Percentiles rank a stretch among this genome's conserved stretches.
These are phyloP conservation scores for Drosophila mojavensis DNA, from an alignment of 1,140 invertebrate species.

Conservation along the genomic window DNA sequence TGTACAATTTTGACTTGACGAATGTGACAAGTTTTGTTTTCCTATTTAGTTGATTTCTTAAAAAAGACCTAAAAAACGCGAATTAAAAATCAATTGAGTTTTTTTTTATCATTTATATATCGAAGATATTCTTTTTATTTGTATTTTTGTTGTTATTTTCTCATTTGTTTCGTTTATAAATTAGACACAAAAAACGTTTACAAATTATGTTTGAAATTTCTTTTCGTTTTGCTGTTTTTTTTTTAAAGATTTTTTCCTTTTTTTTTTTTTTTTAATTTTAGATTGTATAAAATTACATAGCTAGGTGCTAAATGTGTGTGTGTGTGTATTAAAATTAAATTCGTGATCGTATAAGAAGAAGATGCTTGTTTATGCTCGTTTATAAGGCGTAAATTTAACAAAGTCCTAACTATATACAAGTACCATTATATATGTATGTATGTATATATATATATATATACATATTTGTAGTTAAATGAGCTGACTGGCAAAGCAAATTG, in stretches of 20 bases:
- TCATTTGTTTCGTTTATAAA: slow-evolving; percentile 53
- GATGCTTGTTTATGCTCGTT: slow-evolving; percentile 27
- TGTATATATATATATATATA: slow-evolving; percentile 39
- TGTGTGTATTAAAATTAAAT: slow-evolving; percentile 55
- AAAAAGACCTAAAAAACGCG: not conserved
- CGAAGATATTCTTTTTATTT: slow-evolving; percentile 39
- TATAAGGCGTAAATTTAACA: slow-evolving; percentile 36
- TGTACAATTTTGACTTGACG: slow-evolving; percentile 1
- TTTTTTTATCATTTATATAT: slow-evolving; percentile 25
- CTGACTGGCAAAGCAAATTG: slow-evolving; percentile 71
- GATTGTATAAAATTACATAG: slow-evolving; percentile 51
- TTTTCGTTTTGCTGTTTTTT: not conserved
- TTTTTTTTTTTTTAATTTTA: slow-evolving; percentile 26
- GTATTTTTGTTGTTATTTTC: slow-evolving; percentile 32
- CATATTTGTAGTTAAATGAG: slow-evolving; percentile 30
- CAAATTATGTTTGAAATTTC: slow-evolving; percentile 61
- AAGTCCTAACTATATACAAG: slow-evolving; percentile 49
- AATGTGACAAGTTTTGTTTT: not conserved
- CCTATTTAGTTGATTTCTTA: slow-evolving; percentile 4
- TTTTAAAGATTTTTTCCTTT: slow-evolving; percentile 23
- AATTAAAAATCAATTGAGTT: not conserved
- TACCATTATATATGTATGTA: slow-evolving; percentile 15
- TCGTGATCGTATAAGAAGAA: slow-evolving; percentile 63
- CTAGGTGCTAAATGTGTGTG: slow-evolving; percentile 35
- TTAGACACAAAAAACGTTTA: slow-evolving; percentile 75